Conservation (phyloP, 2,888 invertebrate species). For the Tipula confusa region DNA sequence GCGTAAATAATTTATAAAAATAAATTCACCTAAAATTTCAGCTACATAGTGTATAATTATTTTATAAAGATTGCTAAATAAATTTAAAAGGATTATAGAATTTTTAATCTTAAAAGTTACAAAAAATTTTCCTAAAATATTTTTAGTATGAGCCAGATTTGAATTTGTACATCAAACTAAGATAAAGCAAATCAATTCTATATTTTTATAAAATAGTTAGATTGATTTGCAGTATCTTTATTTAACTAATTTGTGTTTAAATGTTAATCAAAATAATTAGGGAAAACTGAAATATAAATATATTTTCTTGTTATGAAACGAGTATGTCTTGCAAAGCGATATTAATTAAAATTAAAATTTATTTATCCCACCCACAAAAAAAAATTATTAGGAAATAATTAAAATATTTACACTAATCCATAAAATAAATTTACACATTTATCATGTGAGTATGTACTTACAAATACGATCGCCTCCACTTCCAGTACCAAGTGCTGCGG, state of each 20-base stretch:
- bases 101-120: background rate
- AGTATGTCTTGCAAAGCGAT: background rate
- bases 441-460: background rate
- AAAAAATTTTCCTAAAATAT: background rate
- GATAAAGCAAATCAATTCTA: constrained; percentile 1
- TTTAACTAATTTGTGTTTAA: background rate
- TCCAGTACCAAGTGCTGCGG: constrained; percentile 47
- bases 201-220: background rate
- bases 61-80: background rate
- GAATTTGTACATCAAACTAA: background rate
- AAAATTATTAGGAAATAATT: background rate
- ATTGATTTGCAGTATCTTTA: background rate
- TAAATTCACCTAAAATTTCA: constrained; percentile 9
- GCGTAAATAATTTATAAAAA: background rate
- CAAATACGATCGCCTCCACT: constrained; percentile 40
- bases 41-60: background rate
- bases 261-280: background rate
- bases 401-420: background rate
- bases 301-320: background rate
- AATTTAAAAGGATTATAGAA: background rate
- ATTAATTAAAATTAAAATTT: no score
- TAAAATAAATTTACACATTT: background rate
- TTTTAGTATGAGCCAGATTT: background rate
- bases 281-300: background rate
- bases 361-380: background rate